Evolutionary conservation across 2,113 vertebrate species (phyloP), one percentile per base, ranked within the genome.

Genomic region (Tachycineta bicolor): DNA sequence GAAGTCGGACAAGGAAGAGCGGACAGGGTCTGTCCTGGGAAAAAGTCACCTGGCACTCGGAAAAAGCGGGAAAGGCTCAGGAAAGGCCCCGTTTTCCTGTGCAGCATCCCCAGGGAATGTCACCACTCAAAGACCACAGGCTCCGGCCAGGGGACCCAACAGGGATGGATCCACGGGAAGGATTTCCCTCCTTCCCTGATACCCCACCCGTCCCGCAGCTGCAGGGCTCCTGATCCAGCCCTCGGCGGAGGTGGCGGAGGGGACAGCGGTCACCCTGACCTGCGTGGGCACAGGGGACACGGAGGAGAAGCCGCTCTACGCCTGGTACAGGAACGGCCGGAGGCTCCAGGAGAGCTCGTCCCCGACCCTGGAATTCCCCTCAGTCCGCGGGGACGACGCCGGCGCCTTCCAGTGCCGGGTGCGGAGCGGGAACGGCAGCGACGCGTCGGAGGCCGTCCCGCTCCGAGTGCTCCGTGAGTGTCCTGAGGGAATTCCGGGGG

Each of bases 391-490:
- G 1, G 65, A 76, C 6, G 97, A 98, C 1, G 87, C 97, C 0
- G 98, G 98, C 0, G 68, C 96, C 4, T 98, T 97, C 94, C 97
- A 97, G 50, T 98, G 98, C 78, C 46, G 44, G 43, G 55, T 90
- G 5, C 93, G 9, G 71, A 67, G 68, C 47, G 13, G 76, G 19
- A 43, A 73, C 4, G 29, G 73, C 28, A 94, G 90, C 1, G 89
- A 82, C 49, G 6, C 5, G 0, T 97, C 96, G 0, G 92, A 58
- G 2, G 41, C 92, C 0, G 29, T 97, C 68, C 41, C 55, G 1
- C 97, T 98, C 53, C 97, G 87, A 0, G 97, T 98, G 76, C 63
- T 97, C 79, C 97, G 98, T 98, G 78, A 89, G 87, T 31, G 44
- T 67, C 83, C 70, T 3, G 14, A 0, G 10, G 31, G 62, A 85